Base-by-base conservation (phyloP, 2,113 vertebrate genomes). In the Notothenia coriiceps region DNA sequence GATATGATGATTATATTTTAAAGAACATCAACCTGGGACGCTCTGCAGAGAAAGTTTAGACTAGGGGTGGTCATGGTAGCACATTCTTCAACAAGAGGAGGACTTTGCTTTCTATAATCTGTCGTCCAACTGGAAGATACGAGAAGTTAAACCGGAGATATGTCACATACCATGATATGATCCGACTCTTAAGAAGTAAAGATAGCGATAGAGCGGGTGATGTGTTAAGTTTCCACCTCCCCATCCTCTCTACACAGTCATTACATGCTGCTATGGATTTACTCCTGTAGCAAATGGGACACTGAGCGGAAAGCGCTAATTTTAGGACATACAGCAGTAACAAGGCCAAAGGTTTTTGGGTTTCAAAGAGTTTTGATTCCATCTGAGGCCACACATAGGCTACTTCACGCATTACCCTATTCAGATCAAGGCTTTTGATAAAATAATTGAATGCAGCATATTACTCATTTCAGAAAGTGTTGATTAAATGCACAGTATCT, bases 81-180 rank as follows among this genome's bases (percentile, higher is more conserved):
- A 80, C 83, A 72, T 85, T 82, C 74, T 72, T 90, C 56, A 68
- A 43, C 56, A 64, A 69, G 76, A 67, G 52, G 51, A 66, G 65
- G 72, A 62, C 64, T 80, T 68, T 9, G 61, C 9, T 57, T 60
- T 84, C 67, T 76, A 3, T 75, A 64, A 82, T 86, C 25, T 72
- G 49, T 70, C 20, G 29, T 67, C 64, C 18, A 74, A 15, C 68
- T 65, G 51, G 66, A 59, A 77, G 79, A 87, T 81, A 85, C 11
- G 52, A 71, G 62, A 80, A 47, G 80, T 47, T 61, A 67, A 85
- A 69, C 52, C 33, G 43, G 63, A 63, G 71, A 83, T 70, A 22
- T 20, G 77, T 49, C 65, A 35, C 74, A 84, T 82, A 73, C 75
- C 66, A 10, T 1, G 52, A 80, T 59, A 54, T 83, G 56, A 81